Conservation (phyloP, 2,113 vertebrate species). For the Sceloporus tristichus region DNA sequence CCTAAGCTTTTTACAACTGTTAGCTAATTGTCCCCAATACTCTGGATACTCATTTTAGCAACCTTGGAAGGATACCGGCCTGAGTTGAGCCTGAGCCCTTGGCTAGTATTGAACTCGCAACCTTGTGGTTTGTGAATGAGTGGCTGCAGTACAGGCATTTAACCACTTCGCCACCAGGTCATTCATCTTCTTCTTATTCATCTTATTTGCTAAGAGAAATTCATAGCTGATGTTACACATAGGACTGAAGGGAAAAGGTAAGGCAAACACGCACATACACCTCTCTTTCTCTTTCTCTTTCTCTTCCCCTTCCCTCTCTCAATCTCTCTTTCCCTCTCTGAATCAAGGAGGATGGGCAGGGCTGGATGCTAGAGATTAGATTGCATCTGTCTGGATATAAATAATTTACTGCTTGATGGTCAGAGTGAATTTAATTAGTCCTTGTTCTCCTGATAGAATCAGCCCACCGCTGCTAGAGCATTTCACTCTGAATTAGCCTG, state of each 20-base stretch:
- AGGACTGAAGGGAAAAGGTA: neutral
- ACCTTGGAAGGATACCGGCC: too few species aligned
- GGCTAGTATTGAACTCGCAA: too few species aligned
- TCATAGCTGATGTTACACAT: neutral
- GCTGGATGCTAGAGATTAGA: slow-evolving; percentile 74
- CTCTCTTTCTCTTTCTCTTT: too few species aligned
- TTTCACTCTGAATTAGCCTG: slow-evolving; percentile 86
- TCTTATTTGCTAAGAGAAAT: neutral
- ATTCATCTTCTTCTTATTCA: too few species aligned
- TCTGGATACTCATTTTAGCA: too few species aligned
- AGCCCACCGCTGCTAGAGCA: slow-evolving; percentile 82
- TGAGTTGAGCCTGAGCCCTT: too few species aligned
- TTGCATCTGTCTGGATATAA: slow-evolving; percentile 83
- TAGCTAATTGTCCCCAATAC: too few species aligned
- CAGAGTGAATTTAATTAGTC: slow-evolving; percentile 82
- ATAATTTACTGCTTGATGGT: slow-evolving; percentile 85
- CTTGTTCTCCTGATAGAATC: slow-evolving; percentile 86
- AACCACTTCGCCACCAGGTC: too few species aligned
- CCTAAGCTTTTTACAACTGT: too few species aligned
- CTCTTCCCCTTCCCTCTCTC: slow-evolving; percentile 7
- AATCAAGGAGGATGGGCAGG: slow-evolving; percentile 56
- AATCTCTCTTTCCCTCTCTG: slow-evolving; percentile 12
- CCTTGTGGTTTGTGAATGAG: too few species aligned
- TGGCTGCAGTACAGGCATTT: too few species aligned
- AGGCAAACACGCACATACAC: neutral